phyloP scores from a whole-genome alignment of 2,888 invertebrate species.

The Idaea aversata region DNA sequence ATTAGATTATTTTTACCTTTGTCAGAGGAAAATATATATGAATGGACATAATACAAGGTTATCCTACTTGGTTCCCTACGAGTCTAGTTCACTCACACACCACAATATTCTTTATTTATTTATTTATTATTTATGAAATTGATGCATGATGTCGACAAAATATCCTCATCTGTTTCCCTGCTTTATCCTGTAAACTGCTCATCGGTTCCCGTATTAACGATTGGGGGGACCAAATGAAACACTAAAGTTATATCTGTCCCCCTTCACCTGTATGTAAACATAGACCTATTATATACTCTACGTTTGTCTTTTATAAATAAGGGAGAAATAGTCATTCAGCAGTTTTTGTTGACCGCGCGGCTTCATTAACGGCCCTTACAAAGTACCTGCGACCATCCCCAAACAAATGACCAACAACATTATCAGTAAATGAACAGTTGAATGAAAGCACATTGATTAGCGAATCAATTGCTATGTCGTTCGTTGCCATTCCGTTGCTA shows the following conservation, averaged over 20 bases:
- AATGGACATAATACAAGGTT: neutral
- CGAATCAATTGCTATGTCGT: neutral
- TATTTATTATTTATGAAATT: too few relatives aligned
- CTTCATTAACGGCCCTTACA: neutral
- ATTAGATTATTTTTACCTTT: conserved; percentile 1
- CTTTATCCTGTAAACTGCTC: too few relatives aligned
- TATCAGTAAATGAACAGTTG: neutral
- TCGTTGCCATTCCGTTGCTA: neutral
- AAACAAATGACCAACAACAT: neutral
- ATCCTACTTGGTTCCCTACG: too few relatives aligned
- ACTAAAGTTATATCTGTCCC: too few relatives aligned
- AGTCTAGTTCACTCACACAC: too few relatives aligned
- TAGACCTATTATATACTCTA: neutral
- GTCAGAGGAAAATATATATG: neutral
- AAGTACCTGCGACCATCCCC: neutral
- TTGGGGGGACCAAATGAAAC: too few relatives aligned
- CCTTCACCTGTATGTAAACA: too few relatives aligned
- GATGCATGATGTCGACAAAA: too few relatives aligned
- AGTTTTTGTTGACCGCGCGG: too few relatives aligned
- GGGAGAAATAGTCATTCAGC: neutral
- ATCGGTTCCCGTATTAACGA: too few relatives aligned
- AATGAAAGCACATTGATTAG: neutral
- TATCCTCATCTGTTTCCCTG: too few relatives aligned
- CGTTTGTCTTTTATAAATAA: neutral
- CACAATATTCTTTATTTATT: too few relatives aligned